Evolutionary conservation across 2,113 vertebrate genomes (phyloP), one percentile per base, ranked within the genome.

Genomic region (Trachemys scripta): DNA sequence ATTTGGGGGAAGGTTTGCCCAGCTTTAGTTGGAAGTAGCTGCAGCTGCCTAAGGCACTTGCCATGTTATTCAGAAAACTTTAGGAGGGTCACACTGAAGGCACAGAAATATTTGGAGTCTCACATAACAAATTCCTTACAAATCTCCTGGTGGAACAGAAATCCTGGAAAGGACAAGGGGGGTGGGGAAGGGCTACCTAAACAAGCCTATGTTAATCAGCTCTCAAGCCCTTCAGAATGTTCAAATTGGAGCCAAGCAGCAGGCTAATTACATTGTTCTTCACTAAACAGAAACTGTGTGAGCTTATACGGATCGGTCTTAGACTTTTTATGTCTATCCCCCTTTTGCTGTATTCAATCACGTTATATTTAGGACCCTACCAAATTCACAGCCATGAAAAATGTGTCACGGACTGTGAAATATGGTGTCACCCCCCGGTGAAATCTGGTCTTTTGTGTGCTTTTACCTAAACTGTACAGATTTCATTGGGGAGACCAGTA

Each of bases 11-110:
- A 65, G 31, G 62, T 65, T 19, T 65, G 7, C 8, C 49, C 87
- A 72, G 56, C 76, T 91, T 89, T 88, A 2, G 1, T 45, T 93
- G 59, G 42, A 95, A 94, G 80, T 80, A 93, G 94, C 0, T 1
- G 78, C 94, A 96, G 89, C 78, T 96, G 78, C 42, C 35, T 95
- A 50, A 92, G 56, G 6, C 91, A n/a, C 24, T 56, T 88, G 96
- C 59, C 90, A 3, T 82, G 87, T 95, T 4, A 1, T 35, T 10
- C 19, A 92, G 69, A 89, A 94, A 93, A 94, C 47, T 29, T 47
- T 88, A 22, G 16, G 82, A 85, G 57, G 80, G 78, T 57, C 5
- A 1, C 59, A 85, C 8, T 82, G 93, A 96, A 90, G 90, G 65
- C 35, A 95, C 51, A 29, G 6, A 92, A 42, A 54, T 9, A 47